A percentile compares a stretch with the other conserved stretches of the same genome.
Conservation (phyloP, 2,113 vertebrate species). For the Ranitomeya variabilis region DNA sequence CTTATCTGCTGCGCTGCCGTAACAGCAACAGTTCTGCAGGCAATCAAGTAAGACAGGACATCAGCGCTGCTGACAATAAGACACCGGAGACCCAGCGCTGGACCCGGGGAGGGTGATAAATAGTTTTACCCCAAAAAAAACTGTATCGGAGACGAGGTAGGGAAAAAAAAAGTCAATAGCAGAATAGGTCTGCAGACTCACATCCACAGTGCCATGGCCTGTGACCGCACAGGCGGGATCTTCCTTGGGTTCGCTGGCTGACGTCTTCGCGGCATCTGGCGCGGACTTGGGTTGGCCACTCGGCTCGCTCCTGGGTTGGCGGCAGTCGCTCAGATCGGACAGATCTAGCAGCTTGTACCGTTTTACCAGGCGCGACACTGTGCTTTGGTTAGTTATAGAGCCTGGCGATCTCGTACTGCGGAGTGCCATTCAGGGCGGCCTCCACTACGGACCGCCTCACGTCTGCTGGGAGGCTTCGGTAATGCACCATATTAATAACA, state of each 20-base stretch:
- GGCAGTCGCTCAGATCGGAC: background rate
- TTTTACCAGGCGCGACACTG: background rate
- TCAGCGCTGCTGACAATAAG: too few species aligned
- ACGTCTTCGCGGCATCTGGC: background rate
- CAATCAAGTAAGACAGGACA: too few species aligned
- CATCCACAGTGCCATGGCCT: background rate
- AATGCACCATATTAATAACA: too few species aligned
- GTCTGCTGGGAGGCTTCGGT: background rate
- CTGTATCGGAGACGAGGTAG: too few species aligned
- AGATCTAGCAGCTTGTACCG: background rate
- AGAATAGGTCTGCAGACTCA: background rate
- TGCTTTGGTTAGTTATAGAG: background rate
- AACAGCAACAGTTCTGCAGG: too few species aligned
- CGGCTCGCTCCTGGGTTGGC: background rate
- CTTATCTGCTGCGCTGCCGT: too few species aligned
- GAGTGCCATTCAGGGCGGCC: background rate
- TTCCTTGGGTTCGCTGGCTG: background rate
- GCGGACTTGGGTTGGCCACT: background rate
- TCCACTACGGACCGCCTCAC: background rate
- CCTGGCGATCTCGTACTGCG: background rate
- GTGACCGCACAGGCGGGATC: background rate
- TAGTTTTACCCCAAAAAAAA: too few species aligned
- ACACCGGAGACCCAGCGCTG: too few species aligned
- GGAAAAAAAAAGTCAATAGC: too few species aligned
- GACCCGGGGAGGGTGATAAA: too few species aligned